phyloP scores from a whole-genome alignment of 1,140 invertebrate species.

The Trichonephila clavata region DNA sequence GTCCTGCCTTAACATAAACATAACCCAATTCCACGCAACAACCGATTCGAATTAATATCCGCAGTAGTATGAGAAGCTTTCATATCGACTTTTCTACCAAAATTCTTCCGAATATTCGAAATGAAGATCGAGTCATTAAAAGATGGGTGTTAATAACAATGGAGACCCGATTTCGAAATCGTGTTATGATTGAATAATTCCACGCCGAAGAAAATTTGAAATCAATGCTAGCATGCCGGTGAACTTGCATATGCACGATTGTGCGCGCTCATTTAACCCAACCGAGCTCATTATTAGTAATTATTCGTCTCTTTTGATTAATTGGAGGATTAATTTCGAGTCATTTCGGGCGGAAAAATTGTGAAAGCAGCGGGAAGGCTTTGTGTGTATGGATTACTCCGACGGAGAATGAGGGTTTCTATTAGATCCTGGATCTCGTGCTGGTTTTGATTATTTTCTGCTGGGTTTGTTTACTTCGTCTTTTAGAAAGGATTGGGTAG shows the following conservation, averaged over 20 bases:
- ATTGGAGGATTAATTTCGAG: constrained; percentile 61
- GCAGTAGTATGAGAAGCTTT: no score
- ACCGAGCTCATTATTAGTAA: constrained; percentile 59
- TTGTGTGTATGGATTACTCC: not conserved
- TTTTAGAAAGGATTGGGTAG: no score
- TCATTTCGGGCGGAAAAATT: constrained; percentile 35
- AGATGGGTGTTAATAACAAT: constrained; percentile 32
- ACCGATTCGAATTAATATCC: not conserved
- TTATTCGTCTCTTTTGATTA: constrained; percentile 54
- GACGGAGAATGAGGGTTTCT: not conserved
- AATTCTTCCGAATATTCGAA: not conserved
- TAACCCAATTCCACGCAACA: not conserved
- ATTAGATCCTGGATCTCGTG: not conserved
- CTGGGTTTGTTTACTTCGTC: no score
- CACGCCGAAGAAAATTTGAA: constrained; percentile 40
- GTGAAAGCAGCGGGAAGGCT: not conserved
- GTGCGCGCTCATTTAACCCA: constrained; percentile 31
- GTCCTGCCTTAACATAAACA: constrained; percentile 19
- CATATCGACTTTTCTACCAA: not conserved
- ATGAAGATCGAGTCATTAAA: constrained; percentile 27
- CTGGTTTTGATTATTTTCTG: not conserved
- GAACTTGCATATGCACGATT: not conserved
- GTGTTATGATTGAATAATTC: constrained; percentile 47
- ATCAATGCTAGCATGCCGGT: not conserved
- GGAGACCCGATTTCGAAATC: constrained; percentile 24